Evolutionary conservation across 1,140 invertebrate species (phyloP), one percentile per base, ranked within the genome.

Genomic region (Camponotus vicinus): DNA sequence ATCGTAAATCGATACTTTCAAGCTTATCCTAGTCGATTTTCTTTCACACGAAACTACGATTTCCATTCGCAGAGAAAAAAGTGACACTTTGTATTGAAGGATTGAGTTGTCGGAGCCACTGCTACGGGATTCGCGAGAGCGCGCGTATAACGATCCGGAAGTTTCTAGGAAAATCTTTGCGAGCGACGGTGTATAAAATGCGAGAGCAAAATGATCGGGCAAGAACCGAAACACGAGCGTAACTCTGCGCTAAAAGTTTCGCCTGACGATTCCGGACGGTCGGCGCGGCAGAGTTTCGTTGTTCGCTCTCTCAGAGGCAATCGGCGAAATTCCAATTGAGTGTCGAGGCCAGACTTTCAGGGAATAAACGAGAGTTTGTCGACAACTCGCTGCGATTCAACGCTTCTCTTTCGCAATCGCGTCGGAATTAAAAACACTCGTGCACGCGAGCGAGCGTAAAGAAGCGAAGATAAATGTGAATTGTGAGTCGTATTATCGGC

Each of bases 311-410:
- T 80, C 18, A 59, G 55, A 87, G 63, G 66, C 66, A 87, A 88
- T 88, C 86, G 76, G 59, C 42, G 64, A 85, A 64, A 85, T 85
- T 83, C 69, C 79, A 59, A 85, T 85, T 57, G 83, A 79, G 83
- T 79, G 69, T 75, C 69, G 79, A 59, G 55, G 8, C 13, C 79
- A 83, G 69, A 75, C 69, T 75, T 61, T 61, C 13, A 21, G 52
- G 40, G 55, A 52, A 52, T 83, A 83, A 83, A 75, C 61, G 59
- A 83, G 55, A 49, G 69, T 61, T 71, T 49, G 73, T 75, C 40
- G 69, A 75, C 55, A 42, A 75, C 79, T 73, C 49, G 18, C 18
- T 42, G 69, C 79, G 34, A 73, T 59, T 73, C 34, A 40, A 59
- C 67, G 11, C 37, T 27, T 67, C 21, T 64, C 45, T 34, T n/a